Conservation (phyloP, 2,888 invertebrate genomes). For the Exocentrus adspersus region DNA sequence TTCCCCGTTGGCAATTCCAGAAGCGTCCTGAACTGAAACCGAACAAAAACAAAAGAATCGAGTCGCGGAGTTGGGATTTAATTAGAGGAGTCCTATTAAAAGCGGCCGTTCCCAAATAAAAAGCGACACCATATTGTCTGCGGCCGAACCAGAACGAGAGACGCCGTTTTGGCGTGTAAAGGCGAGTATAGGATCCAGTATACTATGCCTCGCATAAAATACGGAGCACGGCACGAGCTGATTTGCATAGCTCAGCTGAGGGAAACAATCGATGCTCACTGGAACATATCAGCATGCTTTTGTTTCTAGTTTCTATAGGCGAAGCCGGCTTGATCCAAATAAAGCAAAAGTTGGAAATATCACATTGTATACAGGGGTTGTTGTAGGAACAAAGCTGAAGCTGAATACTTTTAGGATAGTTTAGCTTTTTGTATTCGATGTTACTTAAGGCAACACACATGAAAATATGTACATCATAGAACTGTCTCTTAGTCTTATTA, state of each 20-base stretch:
- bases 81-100: slow-evolving; percentile 15
- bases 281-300: slow-evolving; percentile 40
- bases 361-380: slow-evolving; percentile 19
- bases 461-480: no score
- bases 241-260: slow-evolving; percentile 66
- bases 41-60: background rate
- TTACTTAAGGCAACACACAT: no score
- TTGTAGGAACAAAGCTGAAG: no score
- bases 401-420: no score
- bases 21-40: no score
- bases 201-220: slow-evolving; percentile 62
- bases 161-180: slow-evolving; percentile 50
- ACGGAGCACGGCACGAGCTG: slow-evolving; percentile 63
- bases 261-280: slow-evolving; percentile 63
- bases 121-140: slow-evolving; percentile 43
- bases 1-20: no score
- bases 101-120: slow-evolving; percentile 29
- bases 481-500: no score
- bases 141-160: slow-evolving; percentile 45
- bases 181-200: slow-evolving; percentile 45
- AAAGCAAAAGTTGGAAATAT: slow-evolving; percentile 22
- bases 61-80: background rate
- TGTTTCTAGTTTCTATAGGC: slow-evolving; percentile 43
- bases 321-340: slow-evolving; percentile 20
- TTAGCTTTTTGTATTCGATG: no score